These are phyloP conservation scores for Drosophila truncata DNA, from an alignment of 1,140 invertebrate genomes.

Conservation along the genomic window DNA sequence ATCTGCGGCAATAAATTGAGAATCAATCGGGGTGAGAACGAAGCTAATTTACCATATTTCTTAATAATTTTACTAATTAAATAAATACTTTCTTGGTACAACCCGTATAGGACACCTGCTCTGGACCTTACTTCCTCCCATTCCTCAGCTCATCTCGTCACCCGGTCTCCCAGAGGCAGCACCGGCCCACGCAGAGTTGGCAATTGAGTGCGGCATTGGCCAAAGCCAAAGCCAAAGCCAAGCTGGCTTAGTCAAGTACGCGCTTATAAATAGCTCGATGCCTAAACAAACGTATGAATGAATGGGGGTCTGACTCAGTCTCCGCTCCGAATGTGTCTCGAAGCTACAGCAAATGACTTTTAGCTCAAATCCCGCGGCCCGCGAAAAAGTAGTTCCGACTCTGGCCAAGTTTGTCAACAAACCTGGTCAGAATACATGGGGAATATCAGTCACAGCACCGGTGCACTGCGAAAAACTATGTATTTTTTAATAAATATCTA, in stretches of 20 bases:
- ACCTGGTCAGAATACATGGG: conserved; percentile 27
- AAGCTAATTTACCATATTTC: background rate
- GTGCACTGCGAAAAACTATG: background rate
- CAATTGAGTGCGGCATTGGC: conserved; percentile 13
- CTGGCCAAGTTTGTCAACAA: conserved; percentile 71
- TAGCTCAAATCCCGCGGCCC: conserved; percentile 36
- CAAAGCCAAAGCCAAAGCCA: conserved; percentile 13
- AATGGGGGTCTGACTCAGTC: conserved; percentile 47
- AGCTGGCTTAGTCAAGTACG: conserved; percentile 66
- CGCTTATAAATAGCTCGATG: conserved; percentile 59
- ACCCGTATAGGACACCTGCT: no score
- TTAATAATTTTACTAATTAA: no score
- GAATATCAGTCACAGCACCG: conserved; percentile 12
- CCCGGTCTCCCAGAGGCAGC: conserved; percentile 17
- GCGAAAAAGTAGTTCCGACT: conserved; percentile 71
- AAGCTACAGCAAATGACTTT: conserved; percentile 67
- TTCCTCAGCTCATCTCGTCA: background rate
- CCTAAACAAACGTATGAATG: conserved; percentile 49
- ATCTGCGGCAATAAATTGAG: background rate
- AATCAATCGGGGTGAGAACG: conserved; percentile 1
- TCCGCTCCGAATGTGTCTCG: conserved; percentile 35
- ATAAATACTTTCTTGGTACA: no score
- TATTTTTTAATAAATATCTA: background rate
- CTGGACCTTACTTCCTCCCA: background rate
- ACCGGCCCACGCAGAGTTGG: conserved; percentile 45